Evolutionary conservation across 2,888 invertebrate species (phyloP), one percentile per base, ranked within the genome.

Genomic region (Drosophila atripex): DNA sequence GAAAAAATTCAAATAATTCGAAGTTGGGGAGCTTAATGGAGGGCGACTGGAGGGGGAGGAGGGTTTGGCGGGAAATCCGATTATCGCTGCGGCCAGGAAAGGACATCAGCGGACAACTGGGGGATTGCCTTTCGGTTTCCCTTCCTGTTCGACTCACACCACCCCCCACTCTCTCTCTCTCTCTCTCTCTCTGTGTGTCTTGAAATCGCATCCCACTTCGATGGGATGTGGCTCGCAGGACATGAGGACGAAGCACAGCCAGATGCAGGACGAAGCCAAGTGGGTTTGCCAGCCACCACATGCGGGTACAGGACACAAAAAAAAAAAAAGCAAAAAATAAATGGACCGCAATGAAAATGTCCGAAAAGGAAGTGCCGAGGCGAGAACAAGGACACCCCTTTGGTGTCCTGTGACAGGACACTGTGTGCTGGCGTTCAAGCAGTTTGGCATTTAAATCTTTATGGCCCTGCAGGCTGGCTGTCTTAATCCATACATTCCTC

Each of bases 121-220:
- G 35, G 57, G 38, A 28, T n/a, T 18, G 18, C 18, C 41, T 0
- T 28, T 28, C 28, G 28, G 8, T 28, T 18, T 41, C 8, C 16
- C 7, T 16, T 41, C 14, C n/a, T 14, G 14, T 38, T 14, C 14
- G 2, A 0, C 38, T 14, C 14, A 18, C 18, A n/a, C 11, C 1
- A n/a, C n/a, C 11, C 1, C 35, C n/a, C 35, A 1, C 28, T 16
- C 3, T 23, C 21, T 18, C 18, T 18, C 18, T 18, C 1, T 25
- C 11, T 32, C 32, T 11, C 16, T 57, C 21, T 35, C 18, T 30
- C 5, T n/a, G 11, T 41, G 14, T 32, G 55, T 52, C 47, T 65
- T 71, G 59, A 83, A 80, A 86, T 79, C 73, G 80, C 69, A 74
- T 79, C n/a, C n/a, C n/a, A n/a, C n/a, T 86, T 79, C 70, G 70